Evolutionary conservation across 2,113 vertebrate species (phyloP).

Genomic region (Saiga tatarica): DNA sequence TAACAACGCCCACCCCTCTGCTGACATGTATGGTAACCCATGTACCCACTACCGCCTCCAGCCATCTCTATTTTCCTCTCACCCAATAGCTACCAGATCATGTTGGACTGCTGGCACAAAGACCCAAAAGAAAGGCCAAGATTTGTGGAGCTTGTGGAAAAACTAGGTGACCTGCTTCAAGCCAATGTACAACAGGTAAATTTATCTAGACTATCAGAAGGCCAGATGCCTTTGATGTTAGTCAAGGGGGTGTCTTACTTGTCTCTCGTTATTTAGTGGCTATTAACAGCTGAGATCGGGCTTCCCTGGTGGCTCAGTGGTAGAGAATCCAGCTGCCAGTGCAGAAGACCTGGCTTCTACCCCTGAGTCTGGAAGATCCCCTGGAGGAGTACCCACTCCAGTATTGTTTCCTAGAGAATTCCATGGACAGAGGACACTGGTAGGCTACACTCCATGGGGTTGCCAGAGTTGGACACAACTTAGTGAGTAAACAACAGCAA

Average conservation of each 20-base stretch:
- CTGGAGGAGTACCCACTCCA: background rate
- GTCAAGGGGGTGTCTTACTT: background rate
- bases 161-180: slow-evolving; percentile 92
- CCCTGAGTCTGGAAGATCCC: background rate
- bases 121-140: slow-evolving; percentile 88
- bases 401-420: background rate
- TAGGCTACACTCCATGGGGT: background rate
- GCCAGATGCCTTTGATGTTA: background rate
- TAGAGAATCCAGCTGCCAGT: background rate
- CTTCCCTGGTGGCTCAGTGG: background rate
- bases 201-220: background rate
- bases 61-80: background rate
- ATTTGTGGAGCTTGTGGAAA: slow-evolving; percentile 90
- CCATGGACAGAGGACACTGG: background rate
- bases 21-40: rapidly evolving
- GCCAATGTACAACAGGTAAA: slow-evolving; percentile 90
- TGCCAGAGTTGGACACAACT: background rate
- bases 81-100: slow-evolving; percentile 89
- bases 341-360: background rate
- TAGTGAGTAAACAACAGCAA: background rate
- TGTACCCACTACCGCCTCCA: background rate
- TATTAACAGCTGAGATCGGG: background rate
- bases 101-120: slow-evolving; percentile 93
- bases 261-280: background rate
- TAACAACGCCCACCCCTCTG: background rate